Base-by-base conservation (phyloP, 2,888 invertebrate species). In the Meiosimyza decipiens region DNA sequence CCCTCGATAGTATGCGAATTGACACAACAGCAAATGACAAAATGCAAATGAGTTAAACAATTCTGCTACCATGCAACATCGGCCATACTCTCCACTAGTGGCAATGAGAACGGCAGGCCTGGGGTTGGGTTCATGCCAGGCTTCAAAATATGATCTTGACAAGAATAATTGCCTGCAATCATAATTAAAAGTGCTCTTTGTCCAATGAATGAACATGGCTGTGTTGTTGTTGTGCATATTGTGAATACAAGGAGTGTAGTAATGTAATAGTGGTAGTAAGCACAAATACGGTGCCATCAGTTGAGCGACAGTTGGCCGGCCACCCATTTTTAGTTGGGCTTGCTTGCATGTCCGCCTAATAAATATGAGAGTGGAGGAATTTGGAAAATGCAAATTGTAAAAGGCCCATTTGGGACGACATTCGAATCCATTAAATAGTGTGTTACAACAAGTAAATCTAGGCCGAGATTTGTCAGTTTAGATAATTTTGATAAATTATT, bases 91-190 rank as follows among this genome's bases (percentile, higher is more conserved):
- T 3, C 15, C 18, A 49, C 22, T 11, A 11, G n/a, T 33, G 6
- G 9, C 12, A 64, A 28, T 54, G 13, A 13, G 7, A 4, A 22
- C 18, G 63, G n/a, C 57, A 15, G 67, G 6, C 47, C 47, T 9
- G 55, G 16, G 18, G 5, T 50, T 49, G 11, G 16, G n/a, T 16
- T 15, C 6, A n/a, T 60, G 18, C 13, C 60, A 54, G 49, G 74
- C 74, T 71, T 67, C 67, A 79, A 78, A 81, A 80, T 83, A 82
- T 83, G 83, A 83, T 83, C 82, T 82, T 82, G 82, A 83, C 82
- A 83, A 83, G 82, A 82, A 82, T 82, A 82, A 82, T 82, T 82
- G 83, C 82, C 79, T 82, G 82, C 82, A 82, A 82, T 83, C 83
- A 82, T 82, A 82, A 82, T 82, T 82, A 82, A 83, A 82, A 83